A percentile compares a stretch with the other conserved stretches of the same genome.
Evolutionary conservation across 2,797 vertebrate species (phyloP).

Genomic region (Amniataba percoides): DNA sequence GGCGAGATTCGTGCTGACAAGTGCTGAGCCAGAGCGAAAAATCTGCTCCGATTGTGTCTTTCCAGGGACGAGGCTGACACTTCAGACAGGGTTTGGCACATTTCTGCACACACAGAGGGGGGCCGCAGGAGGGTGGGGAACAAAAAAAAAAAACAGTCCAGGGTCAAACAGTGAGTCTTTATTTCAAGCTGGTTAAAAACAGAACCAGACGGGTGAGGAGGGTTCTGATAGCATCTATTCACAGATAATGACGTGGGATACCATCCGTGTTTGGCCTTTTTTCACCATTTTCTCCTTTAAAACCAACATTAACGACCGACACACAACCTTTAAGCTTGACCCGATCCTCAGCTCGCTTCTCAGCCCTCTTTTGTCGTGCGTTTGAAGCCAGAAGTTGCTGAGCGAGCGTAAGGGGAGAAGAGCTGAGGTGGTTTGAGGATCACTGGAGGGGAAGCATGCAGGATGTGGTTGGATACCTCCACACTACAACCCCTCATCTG

Average conservation of each 20-base stretch:
- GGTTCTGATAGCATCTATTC: neutral
- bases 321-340: constrained; percentile 30
- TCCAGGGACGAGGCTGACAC: constrained; percentile 62
- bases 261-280: neutral
- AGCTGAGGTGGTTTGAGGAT: constrained; percentile 55
- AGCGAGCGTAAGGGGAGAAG: constrained; percentile 62
- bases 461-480: constrained; percentile 78
- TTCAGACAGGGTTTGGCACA: constrained; percentile 33
- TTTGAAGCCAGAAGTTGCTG: constrained; percentile 65
- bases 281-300: neutral
- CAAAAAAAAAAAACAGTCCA: constrained; percentile 17
- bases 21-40: constrained; percentile 64
- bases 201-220: constrained; percentile 9
- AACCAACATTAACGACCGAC: neutral
- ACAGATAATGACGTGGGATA: constrained; percentile 21
- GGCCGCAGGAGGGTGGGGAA: constrained; percentile 33
- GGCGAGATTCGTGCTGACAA: constrained; percentile 62
- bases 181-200: constrained; percentile 20
- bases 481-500: constrained; percentile 69
- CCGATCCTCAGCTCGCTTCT: constrained; percentile 15
- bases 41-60: constrained; percentile 62
- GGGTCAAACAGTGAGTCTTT: constrained; percentile 38
- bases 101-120: constrained; percentile 37
- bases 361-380: constrained; percentile 20
- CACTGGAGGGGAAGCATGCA: constrained; percentile 66